Percentiles rank a stretch among this genome's conserved stretches.
These are phyloP conservation scores for Bos taurus DNA, from an alignment of 2,113 vertebrate species.

Conservation along the genomic window ARS-UCD2.0 NC_037328.1:76091001-76091500, in stretches of 20 bases:
- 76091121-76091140: not conserved
- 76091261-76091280: not conserved
- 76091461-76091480: not conserved
- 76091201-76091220: not conserved
- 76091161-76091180: not conserved
- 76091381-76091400: not conserved
- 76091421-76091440: not conserved
- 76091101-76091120: not conserved
- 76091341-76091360: not conserved
- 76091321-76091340: not conserved
- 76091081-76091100: not conserved
- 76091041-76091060: not conserved
- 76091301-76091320: not conserved
- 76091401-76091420: not conserved
- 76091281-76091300: not conserved
- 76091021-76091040: not conserved
- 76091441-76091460: not conserved
- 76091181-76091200: not conserved
- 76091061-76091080: not conserved
- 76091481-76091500: not conserved
- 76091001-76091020: not conserved
- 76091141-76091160: not conserved
- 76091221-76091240: not conserved
- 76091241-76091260: not conserved
- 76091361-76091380: not conserved